A percentile compares a stretch with the other conserved stretches of the same genome.
These are phyloP conservation scores for Alcis repandata DNA, from an alignment of 2,888 invertebrate genomes.

Conservation along the genomic window DNA sequence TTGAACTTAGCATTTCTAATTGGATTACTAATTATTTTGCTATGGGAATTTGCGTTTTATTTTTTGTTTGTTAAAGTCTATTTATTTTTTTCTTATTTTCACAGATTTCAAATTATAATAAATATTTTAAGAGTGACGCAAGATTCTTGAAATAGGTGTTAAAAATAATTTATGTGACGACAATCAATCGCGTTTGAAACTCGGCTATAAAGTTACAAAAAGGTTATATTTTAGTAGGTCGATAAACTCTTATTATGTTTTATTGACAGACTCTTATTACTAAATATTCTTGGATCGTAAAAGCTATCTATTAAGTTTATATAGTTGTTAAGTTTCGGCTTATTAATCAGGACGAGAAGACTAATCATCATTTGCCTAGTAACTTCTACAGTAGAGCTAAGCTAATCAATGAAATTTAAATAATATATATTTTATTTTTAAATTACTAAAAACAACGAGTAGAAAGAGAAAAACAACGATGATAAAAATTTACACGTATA, in stretches of 20 bases:
- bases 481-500: too few species aligned
- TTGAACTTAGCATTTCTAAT: constrained; percentile 35
- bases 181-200: constrained; percentile 12
- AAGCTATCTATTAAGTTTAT: neutral
- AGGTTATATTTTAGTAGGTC: constrained; percentile 11
- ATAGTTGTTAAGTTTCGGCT: too few species aligned
- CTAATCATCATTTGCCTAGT: too few species aligned
- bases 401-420: too few species aligned
- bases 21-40: constrained; percentile 12
- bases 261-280: neutral
- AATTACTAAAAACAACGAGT: too few species aligned
- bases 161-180: constrained; percentile 18
- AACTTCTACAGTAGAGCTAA: too few species aligned
- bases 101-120: neutral
- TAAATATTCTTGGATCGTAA: neutral
- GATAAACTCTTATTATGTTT: constrained; percentile 14
- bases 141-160: constrained; percentile 2
- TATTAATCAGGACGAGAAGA: too few species aligned
- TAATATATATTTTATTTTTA: too few species aligned
- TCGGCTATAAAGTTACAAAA: neutral
- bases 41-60: constrained; percentile 11
- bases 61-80: neutral
- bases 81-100: neutral
- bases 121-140: constrained; percentile 10
- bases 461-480: too few species aligned